Conservation (phyloP, 2,797 vertebrate genomes). For the Amazonetta brasiliensis region DNA sequence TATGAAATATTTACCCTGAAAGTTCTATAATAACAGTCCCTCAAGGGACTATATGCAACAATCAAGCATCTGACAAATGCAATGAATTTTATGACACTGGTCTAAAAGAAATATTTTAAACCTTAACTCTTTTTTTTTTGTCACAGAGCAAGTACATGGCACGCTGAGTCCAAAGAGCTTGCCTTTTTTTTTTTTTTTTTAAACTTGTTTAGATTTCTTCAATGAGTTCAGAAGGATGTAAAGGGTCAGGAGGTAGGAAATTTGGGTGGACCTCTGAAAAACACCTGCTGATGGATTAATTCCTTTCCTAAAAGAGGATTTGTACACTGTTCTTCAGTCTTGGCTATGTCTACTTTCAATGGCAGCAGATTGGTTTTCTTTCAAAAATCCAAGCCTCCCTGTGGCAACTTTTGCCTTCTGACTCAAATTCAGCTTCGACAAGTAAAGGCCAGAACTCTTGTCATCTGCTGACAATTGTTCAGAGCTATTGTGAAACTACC, state of each 20-base stretch:
- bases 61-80: rapidly evolving
- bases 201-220: neutral
- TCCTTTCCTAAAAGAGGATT: neutral
- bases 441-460: neutral
- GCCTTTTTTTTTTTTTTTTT: neutral
- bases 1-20: neutral
- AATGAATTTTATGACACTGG: neutral
- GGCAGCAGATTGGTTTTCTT: neutral
- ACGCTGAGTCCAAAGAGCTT: neutral
- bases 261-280: neutral
- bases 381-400: neutral
- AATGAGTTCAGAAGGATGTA: neutral
- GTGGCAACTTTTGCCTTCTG: neutral
- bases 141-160: rapidly evolving
- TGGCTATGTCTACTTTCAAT: neutral
- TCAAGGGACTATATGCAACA: rapidly evolving
- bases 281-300: neutral
- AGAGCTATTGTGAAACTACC: neutral
- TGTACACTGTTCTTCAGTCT: neutral
- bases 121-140: neutral
- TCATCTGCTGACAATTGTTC: neutral
- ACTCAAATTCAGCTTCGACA: neutral
- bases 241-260: neutral
- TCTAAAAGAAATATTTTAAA: neutral
- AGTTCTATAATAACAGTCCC: rapidly evolving